Evolutionary conservation across 2,113 vertebrate species (phyloP).

Genomic region (Felis catus): DNA sequence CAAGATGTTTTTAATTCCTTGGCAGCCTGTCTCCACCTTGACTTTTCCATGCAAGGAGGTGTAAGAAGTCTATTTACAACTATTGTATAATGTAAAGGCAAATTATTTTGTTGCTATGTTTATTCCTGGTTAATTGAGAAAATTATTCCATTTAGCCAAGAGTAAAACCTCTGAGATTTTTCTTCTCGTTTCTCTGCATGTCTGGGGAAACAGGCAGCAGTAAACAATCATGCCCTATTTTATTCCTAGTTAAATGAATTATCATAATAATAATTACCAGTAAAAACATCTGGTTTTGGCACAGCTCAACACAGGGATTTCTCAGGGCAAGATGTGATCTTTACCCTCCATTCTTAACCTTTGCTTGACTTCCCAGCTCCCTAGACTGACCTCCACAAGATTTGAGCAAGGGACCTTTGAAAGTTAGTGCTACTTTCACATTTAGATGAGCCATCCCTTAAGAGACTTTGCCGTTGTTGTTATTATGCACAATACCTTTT

Average conservation of each 20-base stretch:
- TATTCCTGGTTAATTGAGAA: conserved; percentile 83
- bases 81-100: conserved; percentile 67
- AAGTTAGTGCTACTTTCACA: conserved; percentile 33
- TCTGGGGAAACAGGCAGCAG: conserved; percentile 83
- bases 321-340: conserved; percentile 71
- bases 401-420: conserved; percentile 44
- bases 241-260: conserved; percentile 87
- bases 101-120: conserved; percentile 79
- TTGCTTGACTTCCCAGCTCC: conserved; percentile 48
- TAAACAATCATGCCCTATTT: conserved; percentile 87
- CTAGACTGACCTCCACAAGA: conserved; percentile 20
- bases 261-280: conserved; percentile 87
- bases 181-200: conserved; percentile 81
- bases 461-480: not conserved
- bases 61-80: conserved; percentile 74
- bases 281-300: conserved; percentile 84
- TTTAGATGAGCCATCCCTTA: not conserved
- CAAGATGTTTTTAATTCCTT: conserved; percentile 69
- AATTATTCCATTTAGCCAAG: conserved; percentile 83
- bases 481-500: conserved; percentile 45
- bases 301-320: conserved; percentile 69
- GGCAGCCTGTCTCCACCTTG: conserved; percentile 62
- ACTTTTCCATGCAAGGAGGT: conserved; percentile 58
- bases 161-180: conserved; percentile 85
- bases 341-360: conserved; percentile 54